Evolutionary conservation across 2,113 vertebrate genomes (phyloP), one percentile per base, ranked within the genome.

Genomic region (Dendropsophus ebraccatus): DNA sequence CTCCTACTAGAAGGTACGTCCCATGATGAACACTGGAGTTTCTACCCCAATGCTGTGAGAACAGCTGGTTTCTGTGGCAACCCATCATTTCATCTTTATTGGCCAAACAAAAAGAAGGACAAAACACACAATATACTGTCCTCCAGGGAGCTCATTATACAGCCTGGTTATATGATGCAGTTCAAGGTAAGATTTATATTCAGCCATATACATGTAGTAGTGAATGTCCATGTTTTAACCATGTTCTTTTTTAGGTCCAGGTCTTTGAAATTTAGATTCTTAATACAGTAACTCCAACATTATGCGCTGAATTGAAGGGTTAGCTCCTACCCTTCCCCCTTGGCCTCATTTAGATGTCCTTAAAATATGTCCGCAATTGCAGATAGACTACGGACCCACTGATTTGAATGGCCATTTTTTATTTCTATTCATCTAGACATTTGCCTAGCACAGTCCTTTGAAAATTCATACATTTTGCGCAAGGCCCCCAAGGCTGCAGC

Each of bases 1-100:
- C 5, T 87, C 79, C 85, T 88, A 86, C 92, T 90, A 99, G 98
- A 99, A 94, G 97, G 97, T 11, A 91, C 93, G 73, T 97, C 96
- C 81, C 98, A 99, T 65, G 98, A 99, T 93, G 97, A 99, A 92
- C 97, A 96, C 90, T 99, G 98, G 98, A 99, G 96, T 87, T 99
- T 99, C 92, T 98, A 99, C 88, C 98, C 98, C 23, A 99, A 99
- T 81, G 98, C 97, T 23, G 97, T 99, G 50, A 96, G 97, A 82
- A 99, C 97, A 28, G 97, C 97, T 23, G 98, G 98, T 50, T 99
- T 99, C 93, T 99, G 98, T 89, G 97, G 97, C 87, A 99, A 99
- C 90, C 98, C 98, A 9, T 99, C 98, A n/a, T 99, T 99, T 90
- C 98, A 99, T 87, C 94, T 99, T 84, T 99, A 99, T 90, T 99